Conservation (phyloP, 1,140 invertebrate species). For the Trichonephila inaurata region DNA sequence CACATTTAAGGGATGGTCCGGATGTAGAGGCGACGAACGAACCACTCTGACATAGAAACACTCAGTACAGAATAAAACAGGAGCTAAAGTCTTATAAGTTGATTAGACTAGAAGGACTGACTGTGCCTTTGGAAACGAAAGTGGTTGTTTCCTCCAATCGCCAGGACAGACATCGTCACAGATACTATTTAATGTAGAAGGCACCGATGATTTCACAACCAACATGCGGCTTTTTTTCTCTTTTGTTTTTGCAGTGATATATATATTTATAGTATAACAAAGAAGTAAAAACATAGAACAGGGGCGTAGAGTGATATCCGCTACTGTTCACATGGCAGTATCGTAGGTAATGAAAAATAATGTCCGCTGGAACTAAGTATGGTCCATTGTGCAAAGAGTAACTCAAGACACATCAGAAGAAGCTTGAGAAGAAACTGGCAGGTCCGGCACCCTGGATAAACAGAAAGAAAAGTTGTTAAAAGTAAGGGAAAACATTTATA, state of each 20-base stretch:
- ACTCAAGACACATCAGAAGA: constrained; percentile 79
- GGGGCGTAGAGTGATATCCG: constrained; percentile 74
- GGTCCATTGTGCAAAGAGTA: constrained; percentile 76
- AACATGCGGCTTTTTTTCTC: constrained; percentile 66
- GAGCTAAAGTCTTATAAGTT: constrained; percentile 46
- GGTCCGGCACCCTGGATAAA: constrained; percentile 79
- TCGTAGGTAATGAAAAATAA: constrained; percentile 76
- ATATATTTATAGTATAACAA: constrained; percentile 73
- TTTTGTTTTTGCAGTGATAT: constrained; percentile 69
- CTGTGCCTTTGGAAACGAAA: constrained; percentile 57
- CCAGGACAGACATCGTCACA: constrained; percentile 59
- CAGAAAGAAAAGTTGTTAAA: background rate
- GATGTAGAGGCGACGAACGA: constrained; percentile 16
- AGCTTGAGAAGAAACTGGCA: constrained; percentile 81
- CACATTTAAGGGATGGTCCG: constrained; percentile 67
- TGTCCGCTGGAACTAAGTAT: constrained; percentile 76
- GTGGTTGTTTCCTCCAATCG: background rate
- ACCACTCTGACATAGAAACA: constrained; percentile 60
- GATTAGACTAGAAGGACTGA: constrained; percentile 38
- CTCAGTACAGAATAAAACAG: constrained; percentile 2
- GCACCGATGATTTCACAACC: constrained; percentile 76
- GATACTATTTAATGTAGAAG: constrained; percentile 68
- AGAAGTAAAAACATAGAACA: constrained; percentile 76
- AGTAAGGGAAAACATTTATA: background rate
- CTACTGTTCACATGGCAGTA: constrained; percentile 76